Evolutionary conservation across 2,113 vertebrate species (phyloP).

Genomic region (Crypturellus undulatus): DNA sequence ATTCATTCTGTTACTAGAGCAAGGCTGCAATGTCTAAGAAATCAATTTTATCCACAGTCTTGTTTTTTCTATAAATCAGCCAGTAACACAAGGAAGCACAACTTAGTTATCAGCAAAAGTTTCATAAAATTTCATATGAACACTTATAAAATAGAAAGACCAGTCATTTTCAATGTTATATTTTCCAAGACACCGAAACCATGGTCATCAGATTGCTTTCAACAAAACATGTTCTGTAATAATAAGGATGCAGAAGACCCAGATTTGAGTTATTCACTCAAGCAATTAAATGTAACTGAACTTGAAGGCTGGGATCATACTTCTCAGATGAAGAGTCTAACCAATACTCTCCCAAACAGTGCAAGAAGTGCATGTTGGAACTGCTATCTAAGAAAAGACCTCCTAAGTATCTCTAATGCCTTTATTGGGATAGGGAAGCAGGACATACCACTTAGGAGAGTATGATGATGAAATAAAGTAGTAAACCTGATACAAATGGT

Average conservation of each 20-base stretch:
- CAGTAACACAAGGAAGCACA: background rate
- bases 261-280: background rate
- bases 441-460: background rate
- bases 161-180: background rate
- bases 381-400: background rate
- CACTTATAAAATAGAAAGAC: background rate
- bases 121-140: too few relatives aligned
- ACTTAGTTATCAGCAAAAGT: background rate
- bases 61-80: background rate
- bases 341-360: background rate
- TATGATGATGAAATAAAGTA: background rate
- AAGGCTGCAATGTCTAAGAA: background rate
- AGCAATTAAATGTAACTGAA: background rate
- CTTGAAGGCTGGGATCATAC: background rate
- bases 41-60: fast-evolving
- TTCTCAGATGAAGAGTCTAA: background rate
- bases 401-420: background rate
- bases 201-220: background rate
- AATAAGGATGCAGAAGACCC: background rate
- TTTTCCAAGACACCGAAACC: background rate
- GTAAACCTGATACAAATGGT: background rate
- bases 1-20: background rate
- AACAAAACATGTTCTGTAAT: background rate
- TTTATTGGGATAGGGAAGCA: background rate
- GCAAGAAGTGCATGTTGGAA: background rate